Base-by-base conservation (phyloP, 2,113 vertebrate genomes). In the Bungarus multicinctus region DNA sequence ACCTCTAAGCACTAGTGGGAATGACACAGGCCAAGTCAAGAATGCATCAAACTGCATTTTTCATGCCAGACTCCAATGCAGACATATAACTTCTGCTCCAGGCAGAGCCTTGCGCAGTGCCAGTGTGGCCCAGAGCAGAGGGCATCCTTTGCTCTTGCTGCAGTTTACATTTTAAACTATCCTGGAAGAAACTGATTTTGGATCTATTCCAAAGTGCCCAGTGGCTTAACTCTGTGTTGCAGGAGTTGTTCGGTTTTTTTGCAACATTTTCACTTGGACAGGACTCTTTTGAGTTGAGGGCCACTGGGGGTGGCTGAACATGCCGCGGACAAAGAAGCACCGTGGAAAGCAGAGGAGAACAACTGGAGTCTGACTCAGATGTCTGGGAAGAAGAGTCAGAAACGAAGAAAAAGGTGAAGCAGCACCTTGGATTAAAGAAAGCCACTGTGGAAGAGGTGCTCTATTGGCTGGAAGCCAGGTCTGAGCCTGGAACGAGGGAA, bases 271-370 rank as follows among this genome's bases (percentile, higher is more conserved):
- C 22, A 22, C 60, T n/a, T 5, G 53, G 96, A 89, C 95, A 92
- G 89, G 93, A 94, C 93, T 95, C 93, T 69, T 27, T 16, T 4
- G 60, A 93, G 64, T 94, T 89, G 91, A 97, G 96, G 97, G 97
- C 95, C 97, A 96, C 96, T 23, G 54, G 97, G 97, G 97, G 96
- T 14, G 97, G 96, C 53, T 22, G 97, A 93, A 96, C 98, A 98
- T 98, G 98, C 98, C 97, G 96, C 1, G 94, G 94, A 96, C 96
- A 96, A 95, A 97, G 97, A 95, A 97, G 96, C 96, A 94, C 94
- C 91, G 94, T 97, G 94, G 93, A 96, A 95, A 95, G 87, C 20
- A 93, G 97, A 96, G 96, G 96, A 93, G 93, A 96, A 95, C 4
- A 6, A 94, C 94, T 93, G 93, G 94, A 95, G 94, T 91, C 94